These are phyloP conservation scores for Atrina japonica DNA, from an alignment of 2,888 invertebrate species.

Conservation along the genomic window DNA sequence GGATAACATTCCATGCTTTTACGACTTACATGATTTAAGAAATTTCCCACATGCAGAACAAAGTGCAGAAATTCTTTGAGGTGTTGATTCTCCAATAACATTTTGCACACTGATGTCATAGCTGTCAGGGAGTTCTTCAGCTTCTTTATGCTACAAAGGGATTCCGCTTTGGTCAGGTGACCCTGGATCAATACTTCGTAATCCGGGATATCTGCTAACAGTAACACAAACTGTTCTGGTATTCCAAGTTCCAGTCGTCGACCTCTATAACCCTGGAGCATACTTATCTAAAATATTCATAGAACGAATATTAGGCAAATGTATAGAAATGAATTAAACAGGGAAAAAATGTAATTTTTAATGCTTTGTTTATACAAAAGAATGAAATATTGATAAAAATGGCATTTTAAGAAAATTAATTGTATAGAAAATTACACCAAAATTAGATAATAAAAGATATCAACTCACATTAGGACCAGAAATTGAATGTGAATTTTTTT, in stretches of 20 bases:
- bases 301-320: neutral
- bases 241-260: constrained; percentile 78
- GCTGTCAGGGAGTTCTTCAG: constrained; percentile 61
- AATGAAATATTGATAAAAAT: no score
- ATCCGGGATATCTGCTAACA: constrained; percentile 78
- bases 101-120: constrained; percentile 64
- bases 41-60: constrained; percentile 77
- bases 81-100: constrained; percentile 60
- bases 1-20: no score
- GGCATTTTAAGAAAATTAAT: no score
- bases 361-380: no score
- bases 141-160: constrained; percentile 63
- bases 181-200: constrained; percentile 79
- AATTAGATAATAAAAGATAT: no score
- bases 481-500: no score
- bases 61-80: constrained; percentile 73
- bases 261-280: constrained; percentile 77
- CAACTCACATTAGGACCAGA: no score
- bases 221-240: constrained; percentile 81
- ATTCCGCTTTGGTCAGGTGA: constrained; percentile 81
- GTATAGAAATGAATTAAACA: neutral
- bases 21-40: constrained; percentile 76
- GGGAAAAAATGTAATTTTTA: neutral
- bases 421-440: no score
- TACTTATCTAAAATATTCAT: constrained; percentile 77